These are phyloP conservation scores for Setipinna tenuifilis DNA, from an alignment of 2,797 vertebrate genomes.

Conservation along the genomic window DNA sequence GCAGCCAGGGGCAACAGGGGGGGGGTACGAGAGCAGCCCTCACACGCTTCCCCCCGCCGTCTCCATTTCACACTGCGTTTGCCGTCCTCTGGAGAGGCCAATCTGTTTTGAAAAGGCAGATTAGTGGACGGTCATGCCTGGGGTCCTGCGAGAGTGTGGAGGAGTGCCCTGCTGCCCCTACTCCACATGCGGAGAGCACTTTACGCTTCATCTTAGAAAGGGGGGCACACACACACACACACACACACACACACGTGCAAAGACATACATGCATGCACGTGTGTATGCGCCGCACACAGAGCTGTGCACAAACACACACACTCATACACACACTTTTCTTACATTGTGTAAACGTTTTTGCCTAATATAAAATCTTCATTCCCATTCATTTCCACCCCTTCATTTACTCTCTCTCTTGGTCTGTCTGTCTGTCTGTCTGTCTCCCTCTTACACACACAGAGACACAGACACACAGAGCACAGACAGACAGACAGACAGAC, in stretches of 20 bases:
- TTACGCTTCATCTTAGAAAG: background rate
- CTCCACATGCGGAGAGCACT: background rate
- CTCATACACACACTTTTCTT: background rate
- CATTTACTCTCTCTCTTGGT: background rate
- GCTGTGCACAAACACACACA: slow-evolving; percentile 24
- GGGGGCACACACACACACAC: background rate
- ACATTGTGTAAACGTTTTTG: background rate
- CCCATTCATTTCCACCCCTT: background rate
- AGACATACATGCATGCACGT: too few species aligned
- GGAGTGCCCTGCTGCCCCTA: background rate
- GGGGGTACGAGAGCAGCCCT: background rate
- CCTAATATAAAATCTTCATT: background rate
- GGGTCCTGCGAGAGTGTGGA: slow-evolving; percentile 11
- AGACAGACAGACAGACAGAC: background rate
- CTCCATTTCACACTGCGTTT: slow-evolving; percentile 22
- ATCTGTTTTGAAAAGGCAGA: slow-evolving; percentile 32
- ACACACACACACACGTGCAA: slow-evolving; percentile 41
- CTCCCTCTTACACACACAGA: background rate
- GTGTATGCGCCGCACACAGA: slow-evolving; percentile 37
- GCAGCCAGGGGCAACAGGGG: background rate
- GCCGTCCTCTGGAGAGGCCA: slow-evolving; percentile 26
- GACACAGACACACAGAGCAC: background rate
- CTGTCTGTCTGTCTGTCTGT: too few species aligned
- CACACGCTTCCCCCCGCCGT: background rate
- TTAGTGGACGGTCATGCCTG: slow-evolving; percentile 34